Evolutionary conservation across 2,797 vertebrate genomes (phyloP).

Genomic region (Pachyuromys duprasi): DNA sequence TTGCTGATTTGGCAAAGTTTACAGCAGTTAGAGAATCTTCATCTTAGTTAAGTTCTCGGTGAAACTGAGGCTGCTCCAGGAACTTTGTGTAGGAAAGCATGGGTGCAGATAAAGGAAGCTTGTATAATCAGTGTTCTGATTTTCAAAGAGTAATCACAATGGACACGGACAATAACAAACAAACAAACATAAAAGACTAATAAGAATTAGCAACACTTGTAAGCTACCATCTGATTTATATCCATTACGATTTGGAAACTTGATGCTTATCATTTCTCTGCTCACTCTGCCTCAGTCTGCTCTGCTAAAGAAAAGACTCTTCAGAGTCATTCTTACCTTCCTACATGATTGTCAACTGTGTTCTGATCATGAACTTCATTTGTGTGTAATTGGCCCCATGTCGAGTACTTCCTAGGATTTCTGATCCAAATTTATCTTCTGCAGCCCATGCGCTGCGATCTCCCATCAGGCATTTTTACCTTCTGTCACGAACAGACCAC

Average conservation of each 20-base stretch:
- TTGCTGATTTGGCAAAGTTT: neutral
- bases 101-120: neutral
- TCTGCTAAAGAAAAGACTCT: neutral
- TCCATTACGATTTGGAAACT: neutral
- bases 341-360: neutral
- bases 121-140: neutral
- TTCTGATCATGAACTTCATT: neutral
- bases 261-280: neutral
- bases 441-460: neutral
- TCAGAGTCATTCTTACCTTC: neutral
- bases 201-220: neutral
- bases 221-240: neutral
- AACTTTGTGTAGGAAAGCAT: neutral
- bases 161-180: neutral
- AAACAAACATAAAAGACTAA: neutral
- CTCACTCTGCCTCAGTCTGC: neutral
- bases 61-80: neutral
- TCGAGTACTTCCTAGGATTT: neutral
- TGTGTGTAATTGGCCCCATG: neutral
- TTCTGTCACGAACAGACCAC: neutral
- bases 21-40: neutral
- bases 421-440: neutral
- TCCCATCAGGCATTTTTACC: neutral
- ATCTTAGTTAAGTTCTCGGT: neutral
- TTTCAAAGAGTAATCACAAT: slow-evolving; percentile 11